Conservation (phyloP, 2,797 vertebrate genomes). For the Sciurus vulgaris region DNA sequence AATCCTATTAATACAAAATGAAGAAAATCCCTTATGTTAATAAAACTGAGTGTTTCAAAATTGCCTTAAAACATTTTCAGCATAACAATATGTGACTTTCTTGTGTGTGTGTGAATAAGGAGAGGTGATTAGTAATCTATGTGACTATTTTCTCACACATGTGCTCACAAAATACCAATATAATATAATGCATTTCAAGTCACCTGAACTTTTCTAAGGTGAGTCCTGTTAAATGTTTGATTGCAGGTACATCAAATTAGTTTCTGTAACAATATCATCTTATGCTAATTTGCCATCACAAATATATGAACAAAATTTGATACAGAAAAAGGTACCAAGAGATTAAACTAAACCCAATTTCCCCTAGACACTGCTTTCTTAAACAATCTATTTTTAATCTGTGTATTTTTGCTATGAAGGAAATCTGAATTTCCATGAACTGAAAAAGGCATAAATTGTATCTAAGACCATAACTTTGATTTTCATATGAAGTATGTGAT, state of each 20-base stretch:
- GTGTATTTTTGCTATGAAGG: not conserved
- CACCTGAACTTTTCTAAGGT: constrained; percentile 22
- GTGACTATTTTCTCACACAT: constrained; percentile 15
- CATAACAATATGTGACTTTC: not conserved
- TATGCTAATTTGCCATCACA: constrained; percentile 6
- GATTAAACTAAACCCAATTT: not conserved
- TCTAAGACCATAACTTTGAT: not conserved
- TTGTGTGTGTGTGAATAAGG: not conserved
- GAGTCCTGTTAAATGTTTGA: not conserved
- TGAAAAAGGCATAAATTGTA: not conserved
- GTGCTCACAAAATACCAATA: constrained; percentile 24
- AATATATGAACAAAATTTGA: not conserved
- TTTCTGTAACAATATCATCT: not conserved
- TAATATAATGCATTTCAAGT: not conserved
- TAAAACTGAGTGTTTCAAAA: constrained; percentile 53
- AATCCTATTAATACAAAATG: constrained; percentile 47
- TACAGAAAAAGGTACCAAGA: not conserved
- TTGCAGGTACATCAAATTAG: not conserved
- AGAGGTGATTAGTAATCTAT: not conserved
- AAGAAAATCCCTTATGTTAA: constrained; percentile 41
- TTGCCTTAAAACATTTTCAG: not conserved
- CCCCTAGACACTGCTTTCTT: not conserved
- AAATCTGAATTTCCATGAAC: not conserved
- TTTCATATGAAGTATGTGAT: not conserved
- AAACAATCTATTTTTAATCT: not conserved